phyloP scores from a whole-genome alignment of 2,113 vertebrate species.

The Ursus arctos region DNA sequence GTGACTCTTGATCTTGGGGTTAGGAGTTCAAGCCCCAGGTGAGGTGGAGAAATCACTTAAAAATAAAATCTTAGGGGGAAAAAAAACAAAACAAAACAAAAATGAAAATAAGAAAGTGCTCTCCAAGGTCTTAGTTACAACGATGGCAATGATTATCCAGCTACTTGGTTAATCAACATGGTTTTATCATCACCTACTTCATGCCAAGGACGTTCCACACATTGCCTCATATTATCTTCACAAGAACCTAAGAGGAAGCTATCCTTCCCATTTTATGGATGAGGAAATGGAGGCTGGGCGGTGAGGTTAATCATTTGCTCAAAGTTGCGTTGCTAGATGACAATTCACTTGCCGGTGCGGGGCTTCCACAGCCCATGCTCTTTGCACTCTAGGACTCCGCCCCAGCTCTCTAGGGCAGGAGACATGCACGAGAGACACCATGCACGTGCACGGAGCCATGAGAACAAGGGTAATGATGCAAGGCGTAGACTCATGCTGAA shows the following conservation, averaged over 20 bases:
- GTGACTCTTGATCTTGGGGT: not conserved
- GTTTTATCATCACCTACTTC: not conserved
- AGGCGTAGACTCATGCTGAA: not conserved
- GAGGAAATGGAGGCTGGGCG: not conserved
- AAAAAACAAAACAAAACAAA: not conserved
- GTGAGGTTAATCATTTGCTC: not conserved
- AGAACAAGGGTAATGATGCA: not conserved
- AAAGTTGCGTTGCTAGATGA: not conserved
- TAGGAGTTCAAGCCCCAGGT: not conserved
- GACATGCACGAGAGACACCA: not conserved
- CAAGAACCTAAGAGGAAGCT: not conserved
- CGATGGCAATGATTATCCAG: slow-evolving; percentile 17
- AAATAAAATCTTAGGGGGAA: not conserved
- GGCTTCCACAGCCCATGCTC: not conserved
- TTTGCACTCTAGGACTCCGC: not conserved
- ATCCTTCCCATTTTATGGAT: not conserved
- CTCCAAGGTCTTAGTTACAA: not conserved
- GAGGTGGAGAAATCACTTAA: not conserved
- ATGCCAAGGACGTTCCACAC: slow-evolving; percentile 15
- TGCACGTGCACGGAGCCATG: fast-evolving
- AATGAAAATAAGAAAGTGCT: not conserved
- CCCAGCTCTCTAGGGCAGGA: not conserved
- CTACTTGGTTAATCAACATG: not conserved
- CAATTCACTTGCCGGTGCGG: not conserved
- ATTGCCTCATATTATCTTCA: not conserved